Conservation (phyloP, 2,113 vertebrate genomes). For the Mellivora capensis region DNA sequence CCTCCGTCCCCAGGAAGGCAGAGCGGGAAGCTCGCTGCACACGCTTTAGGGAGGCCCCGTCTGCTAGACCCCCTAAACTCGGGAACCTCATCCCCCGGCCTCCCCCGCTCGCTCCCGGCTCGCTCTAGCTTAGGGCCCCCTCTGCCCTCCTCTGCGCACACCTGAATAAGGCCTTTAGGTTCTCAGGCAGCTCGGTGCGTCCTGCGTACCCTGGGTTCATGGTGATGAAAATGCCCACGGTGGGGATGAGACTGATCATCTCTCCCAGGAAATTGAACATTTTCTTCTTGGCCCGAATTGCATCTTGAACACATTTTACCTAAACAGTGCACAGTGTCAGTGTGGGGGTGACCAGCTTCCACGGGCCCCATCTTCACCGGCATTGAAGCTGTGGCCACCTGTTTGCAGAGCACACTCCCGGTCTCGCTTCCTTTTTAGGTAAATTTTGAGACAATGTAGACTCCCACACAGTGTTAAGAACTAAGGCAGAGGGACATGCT, state of each 20-base stretch:
- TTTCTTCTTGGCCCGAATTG: slow-evolving; percentile 83
- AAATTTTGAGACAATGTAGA: not conserved
- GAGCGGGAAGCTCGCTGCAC: accelerated
- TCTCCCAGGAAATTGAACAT: slow-evolving; percentile 82
- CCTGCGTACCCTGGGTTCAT: slow-evolving; percentile 85
- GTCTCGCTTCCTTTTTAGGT: too few species aligned
- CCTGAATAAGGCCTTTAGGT: slow-evolving; percentile 85
- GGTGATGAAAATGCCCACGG: slow-evolving; percentile 84
- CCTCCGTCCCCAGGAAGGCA: not conserved
- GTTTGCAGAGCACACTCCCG: not conserved
- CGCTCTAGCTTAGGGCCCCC: accelerated
- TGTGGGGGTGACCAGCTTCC: accelerated
- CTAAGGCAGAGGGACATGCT: accelerated
- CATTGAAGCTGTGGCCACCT: accelerated
- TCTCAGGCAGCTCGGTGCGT: slow-evolving; percentile 83
- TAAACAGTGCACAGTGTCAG: not conserved
- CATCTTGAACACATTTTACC: slow-evolving; percentile 85
- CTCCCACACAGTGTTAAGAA: accelerated
- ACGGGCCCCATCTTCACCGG: accelerated
- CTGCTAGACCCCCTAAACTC: accelerated
- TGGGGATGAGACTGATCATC: slow-evolving; percentile 69
- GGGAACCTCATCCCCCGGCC: accelerated
- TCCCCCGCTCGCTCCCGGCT: accelerated
- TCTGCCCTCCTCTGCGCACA: not conserved
- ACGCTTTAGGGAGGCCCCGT: too few species aligned